Percentiles rank a stretch among this genome's conserved stretches.
These are phyloP conservation scores for Smittia sp. DNA, from an alignment of 2,888 invertebrate species.

Conservation along the genomic window DNA sequence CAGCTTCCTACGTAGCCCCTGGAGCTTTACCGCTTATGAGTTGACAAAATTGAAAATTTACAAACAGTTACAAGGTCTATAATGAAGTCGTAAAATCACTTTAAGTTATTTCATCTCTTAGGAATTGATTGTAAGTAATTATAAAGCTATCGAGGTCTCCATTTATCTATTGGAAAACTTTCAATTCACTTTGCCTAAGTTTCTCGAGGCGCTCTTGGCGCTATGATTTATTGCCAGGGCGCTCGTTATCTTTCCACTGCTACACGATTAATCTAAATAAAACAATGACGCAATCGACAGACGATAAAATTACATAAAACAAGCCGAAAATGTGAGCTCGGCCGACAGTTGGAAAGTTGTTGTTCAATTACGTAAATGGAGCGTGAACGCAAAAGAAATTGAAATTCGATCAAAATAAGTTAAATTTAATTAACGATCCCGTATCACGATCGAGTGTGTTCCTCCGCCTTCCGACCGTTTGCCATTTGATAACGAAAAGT, in stretches of 20 bases:
- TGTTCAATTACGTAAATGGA: not conserved
- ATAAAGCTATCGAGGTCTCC: no score
- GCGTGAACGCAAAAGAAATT: not conserved
- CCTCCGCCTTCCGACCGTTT: not conserved
- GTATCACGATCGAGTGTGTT: not conserved
- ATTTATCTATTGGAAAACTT: no score
- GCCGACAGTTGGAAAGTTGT: not conserved
- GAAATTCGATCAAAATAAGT: conserved; percentile 4
- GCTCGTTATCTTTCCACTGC: not conserved
- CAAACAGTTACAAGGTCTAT: no score
- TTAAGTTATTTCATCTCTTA: no score
- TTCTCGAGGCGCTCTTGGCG: not conserved
- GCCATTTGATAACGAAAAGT: not conserved
- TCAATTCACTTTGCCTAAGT: not conserved
- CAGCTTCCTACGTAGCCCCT: no score
- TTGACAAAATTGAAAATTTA: no score
- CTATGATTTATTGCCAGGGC: not conserved
- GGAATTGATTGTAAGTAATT: no score
- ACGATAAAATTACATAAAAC: not conserved
- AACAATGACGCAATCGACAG: not conserved
- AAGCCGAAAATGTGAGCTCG: not conserved
- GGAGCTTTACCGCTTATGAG: no score
- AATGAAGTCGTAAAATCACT: no score
- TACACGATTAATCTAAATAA: not conserved
- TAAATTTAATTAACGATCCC: conserved; percentile 7